These are phyloP conservation scores for Leptogaster cylindrica DNA, from an alignment of 2,888 invertebrate genomes.

Conservation along the genomic window DNA sequence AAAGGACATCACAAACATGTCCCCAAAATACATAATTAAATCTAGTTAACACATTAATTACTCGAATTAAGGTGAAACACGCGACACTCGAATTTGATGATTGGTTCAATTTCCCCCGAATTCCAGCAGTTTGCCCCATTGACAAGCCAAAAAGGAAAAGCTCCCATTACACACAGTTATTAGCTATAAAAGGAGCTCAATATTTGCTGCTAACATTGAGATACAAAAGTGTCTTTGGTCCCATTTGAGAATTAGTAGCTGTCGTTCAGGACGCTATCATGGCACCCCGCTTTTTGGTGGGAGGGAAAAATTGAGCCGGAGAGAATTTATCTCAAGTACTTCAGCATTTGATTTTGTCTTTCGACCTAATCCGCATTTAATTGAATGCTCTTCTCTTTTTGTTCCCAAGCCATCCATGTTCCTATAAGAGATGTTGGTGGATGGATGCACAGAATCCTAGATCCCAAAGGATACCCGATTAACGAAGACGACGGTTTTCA, in stretches of 20 bases:
- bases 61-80: slow-evolving; percentile 18
- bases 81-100: slow-evolving; percentile 7
- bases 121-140: not conserved
- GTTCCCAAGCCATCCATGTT: slow-evolving; percentile 23
- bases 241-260: slow-evolving; percentile 35
- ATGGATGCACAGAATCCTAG: slow-evolving; percentile 27
- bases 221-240: slow-evolving; percentile 33
- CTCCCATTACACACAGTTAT: slow-evolving; percentile 30
- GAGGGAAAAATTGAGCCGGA: slow-evolving; percentile 5
- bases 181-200: slow-evolving; percentile 37
- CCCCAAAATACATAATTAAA: not conserved
- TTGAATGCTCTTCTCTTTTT: slow-evolving; percentile 42
- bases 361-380: slow-evolving; percentile 42
- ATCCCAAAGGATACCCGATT: not conserved
- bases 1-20: no score
- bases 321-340: slow-evolving; percentile 41
- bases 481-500: not conserved
- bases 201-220: slow-evolving; percentile 39
- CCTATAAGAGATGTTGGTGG: not conserved
- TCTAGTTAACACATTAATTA: slow-evolving; percentile 13
- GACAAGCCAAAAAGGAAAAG: not conserved
- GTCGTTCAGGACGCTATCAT: slow-evolving; percentile 18
- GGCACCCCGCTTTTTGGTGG: not conserved
- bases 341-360: slow-evolving; percentile 42
- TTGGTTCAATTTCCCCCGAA: slow-evolving; percentile 24